Conservation (phyloP, 2,797 vertebrate species). For the Onychomys torridus region DNA sequence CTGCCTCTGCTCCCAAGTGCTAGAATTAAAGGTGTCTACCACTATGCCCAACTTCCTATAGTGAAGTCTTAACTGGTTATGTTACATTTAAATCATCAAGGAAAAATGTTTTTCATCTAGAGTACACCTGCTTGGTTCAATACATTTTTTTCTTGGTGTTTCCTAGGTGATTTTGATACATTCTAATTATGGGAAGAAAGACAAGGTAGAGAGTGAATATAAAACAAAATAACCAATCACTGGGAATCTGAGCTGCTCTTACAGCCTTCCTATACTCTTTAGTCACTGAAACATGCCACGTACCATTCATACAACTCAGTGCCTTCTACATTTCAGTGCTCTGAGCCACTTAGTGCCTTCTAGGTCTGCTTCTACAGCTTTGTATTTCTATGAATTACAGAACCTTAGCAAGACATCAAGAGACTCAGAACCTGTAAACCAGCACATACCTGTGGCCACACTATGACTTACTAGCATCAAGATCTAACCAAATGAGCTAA, state of each 20-base stretch:
- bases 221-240: constrained; percentile 10
- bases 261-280: not conserved
- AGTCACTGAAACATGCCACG: constrained; percentile 37
- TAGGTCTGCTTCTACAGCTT: not conserved
- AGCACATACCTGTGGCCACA: not conserved
- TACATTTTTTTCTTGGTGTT: not conserved
- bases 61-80: not conserved
- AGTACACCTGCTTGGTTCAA: not conserved
- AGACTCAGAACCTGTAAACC: not conserved
- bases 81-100: not conserved
- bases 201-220: not conserved
- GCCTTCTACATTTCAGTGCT: not conserved
- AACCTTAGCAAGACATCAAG: not conserved
- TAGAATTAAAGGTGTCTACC: not conserved
- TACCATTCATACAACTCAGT: not conserved
- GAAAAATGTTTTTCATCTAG: not conserved
- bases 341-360: not conserved
- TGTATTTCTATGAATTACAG: not conserved
- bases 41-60: not conserved
- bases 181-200: not conserved
- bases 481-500: not conserved
- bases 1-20: not conserved
- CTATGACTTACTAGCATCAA: not conserved
- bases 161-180: constrained; percentile 9
- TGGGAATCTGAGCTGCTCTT: not conserved